phyloP scores from a whole-genome alignment of 2,113 vertebrate genomes.

The Gorsachius goisagi region DNA sequence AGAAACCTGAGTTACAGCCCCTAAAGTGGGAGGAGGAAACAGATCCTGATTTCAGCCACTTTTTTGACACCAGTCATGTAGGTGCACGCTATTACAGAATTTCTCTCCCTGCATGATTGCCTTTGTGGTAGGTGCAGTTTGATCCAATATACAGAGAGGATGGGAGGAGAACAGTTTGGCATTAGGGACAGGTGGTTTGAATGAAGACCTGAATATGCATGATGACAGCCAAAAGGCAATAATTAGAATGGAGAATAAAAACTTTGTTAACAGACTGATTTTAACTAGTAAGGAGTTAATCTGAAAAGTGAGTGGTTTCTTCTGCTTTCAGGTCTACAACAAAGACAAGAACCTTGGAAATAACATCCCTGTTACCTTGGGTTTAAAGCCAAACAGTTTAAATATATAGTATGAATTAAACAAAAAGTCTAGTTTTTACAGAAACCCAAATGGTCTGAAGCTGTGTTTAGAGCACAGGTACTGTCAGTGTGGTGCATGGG shows the following conservation, averaged over 20 bases:
- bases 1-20: background rate
- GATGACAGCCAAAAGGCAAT: background rate
- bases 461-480: background rate
- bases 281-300: background rate
- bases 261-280: background rate
- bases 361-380: background rate
- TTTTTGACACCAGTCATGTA: constrained; percentile 1
- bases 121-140: background rate
- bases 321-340: background rate
- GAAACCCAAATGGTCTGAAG: background rate
- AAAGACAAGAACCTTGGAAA: constrained; percentile 2
- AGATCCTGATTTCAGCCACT: background rate
- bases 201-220: background rate
- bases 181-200: background rate
- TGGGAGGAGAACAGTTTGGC: background rate
- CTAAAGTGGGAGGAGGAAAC: background rate
- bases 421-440: constrained; percentile 2
- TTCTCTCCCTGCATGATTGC: background rate
- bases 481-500: background rate
- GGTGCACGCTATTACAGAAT: background rate
- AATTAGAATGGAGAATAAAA: background rate
- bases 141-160: background rate
- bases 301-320: background rate
- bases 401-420: background rate
- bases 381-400: background rate